Evolutionary conservation across 2,113 vertebrate genomes (phyloP).

Genomic region (Myotis yumanensis): DNA sequence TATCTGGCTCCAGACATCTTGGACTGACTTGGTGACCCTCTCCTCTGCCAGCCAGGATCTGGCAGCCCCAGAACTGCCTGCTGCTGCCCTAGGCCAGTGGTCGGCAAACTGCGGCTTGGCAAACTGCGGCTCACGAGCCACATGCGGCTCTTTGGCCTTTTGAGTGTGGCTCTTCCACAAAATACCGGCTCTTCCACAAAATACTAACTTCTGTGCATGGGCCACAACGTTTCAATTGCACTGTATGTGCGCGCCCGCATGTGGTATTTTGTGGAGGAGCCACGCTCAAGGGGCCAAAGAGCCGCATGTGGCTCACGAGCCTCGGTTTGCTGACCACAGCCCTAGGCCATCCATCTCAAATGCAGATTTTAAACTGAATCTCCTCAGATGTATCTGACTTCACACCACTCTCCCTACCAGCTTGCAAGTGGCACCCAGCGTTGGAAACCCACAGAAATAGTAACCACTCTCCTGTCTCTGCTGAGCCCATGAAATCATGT

Average conservation of each 20-base stretch:
- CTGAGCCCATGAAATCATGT: not conserved
- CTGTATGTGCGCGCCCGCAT: too few relatives aligned
- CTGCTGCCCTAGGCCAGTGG: not conserved
- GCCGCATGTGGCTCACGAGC: too few relatives aligned
- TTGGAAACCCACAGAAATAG: not conserved
- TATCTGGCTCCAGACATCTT: constrained; percentile 34
- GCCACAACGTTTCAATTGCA: too few relatives aligned
- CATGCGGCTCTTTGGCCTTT: too few relatives aligned
- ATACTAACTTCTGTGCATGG: too few relatives aligned
- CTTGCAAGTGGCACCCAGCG: not conserved
- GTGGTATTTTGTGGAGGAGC: too few relatives aligned
- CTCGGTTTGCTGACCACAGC: not conserved
- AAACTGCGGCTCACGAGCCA: too few relatives aligned
- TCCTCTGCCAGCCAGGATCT: not conserved
- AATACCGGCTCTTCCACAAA: too few relatives aligned
- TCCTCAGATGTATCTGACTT: not conserved
- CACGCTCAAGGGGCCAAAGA: too few relatives aligned
- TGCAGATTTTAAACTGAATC: not conserved
- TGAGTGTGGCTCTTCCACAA: too few relatives aligned
- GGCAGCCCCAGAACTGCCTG: not conserved
- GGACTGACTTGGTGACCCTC: not conserved
- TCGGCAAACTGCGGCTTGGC: too few relatives aligned
- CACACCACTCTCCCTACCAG: not conserved
- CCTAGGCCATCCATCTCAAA: not conserved
- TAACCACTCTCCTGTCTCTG: not conserved